Evolutionary conservation across 2,113 vertebrate species (phyloP).

Genomic region (Mobula hypostoma): DNA sequence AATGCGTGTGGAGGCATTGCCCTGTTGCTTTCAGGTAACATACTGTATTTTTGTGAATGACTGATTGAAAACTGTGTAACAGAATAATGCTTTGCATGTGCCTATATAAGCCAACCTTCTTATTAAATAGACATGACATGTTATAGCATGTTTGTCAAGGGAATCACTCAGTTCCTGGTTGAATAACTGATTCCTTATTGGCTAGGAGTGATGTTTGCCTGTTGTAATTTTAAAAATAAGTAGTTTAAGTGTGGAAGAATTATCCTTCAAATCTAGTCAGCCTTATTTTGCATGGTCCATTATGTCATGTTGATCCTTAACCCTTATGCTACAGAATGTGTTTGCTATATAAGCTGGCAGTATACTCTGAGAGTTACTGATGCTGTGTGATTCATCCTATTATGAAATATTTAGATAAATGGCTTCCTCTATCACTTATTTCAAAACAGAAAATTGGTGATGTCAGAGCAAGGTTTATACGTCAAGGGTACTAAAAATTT

Average conservation of each 20-base stretch:
- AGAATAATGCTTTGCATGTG: not conserved
- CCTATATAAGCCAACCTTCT: not conserved
- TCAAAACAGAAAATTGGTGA: not conserved
- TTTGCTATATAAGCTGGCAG: not conserved
- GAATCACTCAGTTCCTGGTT: not conserved
- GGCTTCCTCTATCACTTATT: not conserved
- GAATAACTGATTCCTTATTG: not conserved
- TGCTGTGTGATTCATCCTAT: not conserved
- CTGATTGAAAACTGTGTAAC: not conserved
- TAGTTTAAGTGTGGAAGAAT: not conserved
- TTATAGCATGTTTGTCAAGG: not conserved
- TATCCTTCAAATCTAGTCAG: not conserved
- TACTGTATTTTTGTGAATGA: not conserved
- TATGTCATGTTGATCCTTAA: not conserved
- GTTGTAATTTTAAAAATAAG: not conserved
- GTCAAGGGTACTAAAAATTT: not conserved
- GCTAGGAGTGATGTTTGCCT: not conserved
- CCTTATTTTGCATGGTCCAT: not conserved
- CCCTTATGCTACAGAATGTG: not conserved
- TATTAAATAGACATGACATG: not conserved
- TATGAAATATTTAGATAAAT: not conserved
- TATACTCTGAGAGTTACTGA: not conserved
- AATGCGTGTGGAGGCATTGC: conserved; percentile 95
- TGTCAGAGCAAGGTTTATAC: not conserved
- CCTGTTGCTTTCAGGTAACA: conserved; percentile 83